Percentiles rank a stretch among this genome's conserved stretches.
Evolutionary conservation across 2,888 invertebrate genomes (phyloP).

Genomic region (Smittia sp.): DNA sequence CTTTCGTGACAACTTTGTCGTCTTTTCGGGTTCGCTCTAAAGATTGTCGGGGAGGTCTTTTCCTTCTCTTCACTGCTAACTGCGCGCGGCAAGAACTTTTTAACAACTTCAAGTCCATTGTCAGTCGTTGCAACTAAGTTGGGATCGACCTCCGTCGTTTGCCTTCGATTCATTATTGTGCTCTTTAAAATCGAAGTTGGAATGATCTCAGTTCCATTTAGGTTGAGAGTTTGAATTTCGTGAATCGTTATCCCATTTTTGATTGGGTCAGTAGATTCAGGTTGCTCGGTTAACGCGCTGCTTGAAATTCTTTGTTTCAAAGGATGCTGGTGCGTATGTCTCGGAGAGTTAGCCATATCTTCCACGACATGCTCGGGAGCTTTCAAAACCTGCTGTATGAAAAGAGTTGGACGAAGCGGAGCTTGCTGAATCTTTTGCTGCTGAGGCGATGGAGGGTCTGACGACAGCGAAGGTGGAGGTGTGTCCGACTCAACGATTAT

Average conservation of each 20-base stretch:
- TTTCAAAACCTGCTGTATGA: background rate
- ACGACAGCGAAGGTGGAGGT: background rate
- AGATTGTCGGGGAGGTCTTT: background rate
- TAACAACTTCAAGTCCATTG: background rate
- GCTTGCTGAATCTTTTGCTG: background rate
- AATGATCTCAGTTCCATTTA: constrained; percentile 35
- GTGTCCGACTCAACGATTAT: constrained; percentile 12
- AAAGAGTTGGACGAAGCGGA: background rate
- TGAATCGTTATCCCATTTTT: constrained; percentile 25
- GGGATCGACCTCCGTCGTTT: constrained; percentile 6
- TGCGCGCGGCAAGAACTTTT: background rate
- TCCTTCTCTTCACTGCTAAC: background rate
- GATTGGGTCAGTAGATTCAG: background rate
- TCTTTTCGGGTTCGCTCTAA: background rate
- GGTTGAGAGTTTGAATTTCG: constrained; percentile 21
- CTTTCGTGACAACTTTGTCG: constrained; percentile 34
- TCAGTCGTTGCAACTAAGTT: too few species aligned
- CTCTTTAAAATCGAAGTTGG: constrained; percentile 21
- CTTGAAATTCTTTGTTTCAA: background rate
- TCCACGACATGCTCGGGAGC: background rate
- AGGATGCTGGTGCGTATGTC: background rate
- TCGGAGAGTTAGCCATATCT: background rate
- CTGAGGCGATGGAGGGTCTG: constrained; percentile 4
- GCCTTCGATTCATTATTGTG: constrained; percentile 14
- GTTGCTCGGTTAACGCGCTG: background rate